Conservation (phyloP, 2,888 invertebrate genomes). For the Uloborus plumipes region DNA sequence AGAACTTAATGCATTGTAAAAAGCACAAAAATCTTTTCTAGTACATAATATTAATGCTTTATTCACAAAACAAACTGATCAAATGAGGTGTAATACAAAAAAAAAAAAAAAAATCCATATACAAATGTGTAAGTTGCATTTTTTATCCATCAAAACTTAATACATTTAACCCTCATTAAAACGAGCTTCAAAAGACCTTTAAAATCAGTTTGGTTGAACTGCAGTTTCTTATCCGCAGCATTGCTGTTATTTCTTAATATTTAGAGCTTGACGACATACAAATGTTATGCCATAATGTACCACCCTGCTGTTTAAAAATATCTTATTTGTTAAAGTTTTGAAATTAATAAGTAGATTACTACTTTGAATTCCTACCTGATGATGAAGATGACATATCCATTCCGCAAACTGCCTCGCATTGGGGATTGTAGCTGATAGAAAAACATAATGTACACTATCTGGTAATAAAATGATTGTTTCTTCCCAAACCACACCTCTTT, state of each 20-base stretch:
- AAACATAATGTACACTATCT: constrained; percentile 98
- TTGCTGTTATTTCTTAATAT: background rate
- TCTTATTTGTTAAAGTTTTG: no score
- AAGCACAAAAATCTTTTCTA: background rate
- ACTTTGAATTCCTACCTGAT: constrained; percentile 72
- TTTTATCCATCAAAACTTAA: no score
- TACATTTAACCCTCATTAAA: no score
- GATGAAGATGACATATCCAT: constrained; percentile 83
- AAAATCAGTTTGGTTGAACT: no score
- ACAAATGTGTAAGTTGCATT: no score
- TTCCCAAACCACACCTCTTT: constrained; percentile 99
- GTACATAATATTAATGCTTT: background rate
- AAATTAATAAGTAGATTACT: background rate
- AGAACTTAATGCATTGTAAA: background rate
- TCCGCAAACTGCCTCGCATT: constrained; percentile 90
- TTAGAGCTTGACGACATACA: background rate
- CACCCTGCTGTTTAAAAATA: no score
- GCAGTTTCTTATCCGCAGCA: no score
- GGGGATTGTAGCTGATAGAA: constrained; percentile 98
- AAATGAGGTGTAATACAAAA: background rate
- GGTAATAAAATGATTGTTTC: constrained; percentile 97
- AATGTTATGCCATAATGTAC: no score
- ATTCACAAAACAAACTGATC: background rate
- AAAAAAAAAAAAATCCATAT: no score
- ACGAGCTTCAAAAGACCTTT: no score